A percentile compares a stretch with the other conserved stretches of the same genome.
These are phyloP conservation scores for Enteromius argenteus DNA, from an alignment of 2,797 vertebrate species.

Conservation along the genomic window DNA sequence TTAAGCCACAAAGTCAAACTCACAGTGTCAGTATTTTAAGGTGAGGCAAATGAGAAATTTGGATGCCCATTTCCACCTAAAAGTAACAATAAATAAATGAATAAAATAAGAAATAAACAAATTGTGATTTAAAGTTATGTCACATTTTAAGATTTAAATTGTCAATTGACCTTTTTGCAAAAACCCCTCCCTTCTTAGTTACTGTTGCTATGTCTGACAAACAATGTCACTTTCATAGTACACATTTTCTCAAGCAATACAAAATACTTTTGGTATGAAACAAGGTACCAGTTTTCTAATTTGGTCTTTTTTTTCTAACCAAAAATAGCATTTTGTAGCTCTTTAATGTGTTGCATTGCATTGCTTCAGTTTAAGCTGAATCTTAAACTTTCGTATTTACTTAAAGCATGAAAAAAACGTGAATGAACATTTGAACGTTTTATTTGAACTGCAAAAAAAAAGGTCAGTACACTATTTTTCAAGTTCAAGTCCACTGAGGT, in stretches of 20 bases:
- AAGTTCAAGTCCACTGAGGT: no score
- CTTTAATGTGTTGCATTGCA: background rate
- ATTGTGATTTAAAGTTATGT: background rate
- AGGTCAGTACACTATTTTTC: no score
- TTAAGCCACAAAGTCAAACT: conserved; percentile 16
- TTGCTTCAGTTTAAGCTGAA: background rate
- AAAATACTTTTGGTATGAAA: background rate
- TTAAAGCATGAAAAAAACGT: no score
- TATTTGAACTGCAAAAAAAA: background rate
- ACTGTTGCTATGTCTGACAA: background rate
- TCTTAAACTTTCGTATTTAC: background rate
- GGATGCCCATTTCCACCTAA: conserved; percentile 26
- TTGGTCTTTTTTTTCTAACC: background rate
- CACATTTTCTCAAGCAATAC: background rate
- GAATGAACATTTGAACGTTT: background rate
- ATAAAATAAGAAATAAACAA: background rate
- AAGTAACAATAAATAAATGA: background rate
- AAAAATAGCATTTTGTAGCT: background rate
- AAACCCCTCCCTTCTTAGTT: background rate
- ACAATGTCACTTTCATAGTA: background rate
- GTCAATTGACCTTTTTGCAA: background rate
- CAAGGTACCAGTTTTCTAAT: background rate
- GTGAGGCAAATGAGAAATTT: background rate
- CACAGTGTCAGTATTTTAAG: background rate
- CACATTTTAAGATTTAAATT: background rate